These are phyloP conservation scores for Rotaria magnacalcarata DNA, from an alignment of 2,888 invertebrate genomes.

Conservation along the genomic window DNA sequence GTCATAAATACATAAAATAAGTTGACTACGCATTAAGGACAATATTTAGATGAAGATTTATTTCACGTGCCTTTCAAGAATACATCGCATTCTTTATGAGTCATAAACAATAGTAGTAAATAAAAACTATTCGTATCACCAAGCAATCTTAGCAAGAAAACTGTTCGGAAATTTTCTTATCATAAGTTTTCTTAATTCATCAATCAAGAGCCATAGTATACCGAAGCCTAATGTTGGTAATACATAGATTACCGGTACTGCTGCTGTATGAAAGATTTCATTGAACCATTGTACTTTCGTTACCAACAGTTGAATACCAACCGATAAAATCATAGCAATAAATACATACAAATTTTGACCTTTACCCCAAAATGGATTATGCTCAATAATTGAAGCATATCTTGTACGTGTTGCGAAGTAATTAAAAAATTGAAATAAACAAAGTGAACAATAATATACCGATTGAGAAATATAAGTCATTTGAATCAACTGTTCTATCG, in stretches of 20 bases:
- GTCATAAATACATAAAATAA: no score
- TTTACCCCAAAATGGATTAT: background rate
- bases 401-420: constrained; percentile 25
- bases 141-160: constrained; percentile 28
- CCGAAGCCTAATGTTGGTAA: constrained; percentile 26
- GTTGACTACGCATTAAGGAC: no score
- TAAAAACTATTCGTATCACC: background rate
- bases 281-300: background rate
- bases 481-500: background rate
- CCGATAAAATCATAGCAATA: background rate
- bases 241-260: constrained; percentile 26
- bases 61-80: no score
- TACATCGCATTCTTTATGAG: no score
- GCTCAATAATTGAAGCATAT: background rate
- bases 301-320: background rate
- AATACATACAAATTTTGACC: constrained; percentile 13
- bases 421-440: constrained; percentile 35
- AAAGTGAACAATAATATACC: constrained; percentile 5
- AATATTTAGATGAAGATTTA: no score
- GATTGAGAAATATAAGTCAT: background rate
- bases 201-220: background rate
- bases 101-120: no score
- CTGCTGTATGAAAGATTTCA: background rate
- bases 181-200: constrained; percentile 32
- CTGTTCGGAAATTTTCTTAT: background rate